A percentile compares a stretch with the other conserved stretches of the same genome.
phyloP scores from a whole-genome alignment of 2,113 vertebrate species.

The Aythya baeri region DNA sequence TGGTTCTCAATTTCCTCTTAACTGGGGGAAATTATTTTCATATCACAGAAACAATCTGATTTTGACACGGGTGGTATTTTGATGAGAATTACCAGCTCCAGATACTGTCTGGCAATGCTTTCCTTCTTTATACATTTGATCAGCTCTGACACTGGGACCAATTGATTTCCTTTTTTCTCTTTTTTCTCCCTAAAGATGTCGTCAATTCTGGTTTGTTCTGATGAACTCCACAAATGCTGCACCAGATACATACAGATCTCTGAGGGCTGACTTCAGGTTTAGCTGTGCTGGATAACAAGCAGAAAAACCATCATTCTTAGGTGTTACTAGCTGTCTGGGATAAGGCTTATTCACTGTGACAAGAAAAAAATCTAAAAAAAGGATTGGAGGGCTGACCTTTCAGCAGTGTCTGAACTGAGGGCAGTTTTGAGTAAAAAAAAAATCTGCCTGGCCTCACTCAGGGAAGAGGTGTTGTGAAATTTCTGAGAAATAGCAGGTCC shows the following conservation, averaged over 20 bases:
- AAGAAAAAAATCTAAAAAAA: background rate
- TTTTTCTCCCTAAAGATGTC: conserved; percentile 27
- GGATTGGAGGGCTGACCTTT: background rate
- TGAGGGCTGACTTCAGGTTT: background rate
- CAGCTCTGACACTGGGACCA: conserved; percentile 42
- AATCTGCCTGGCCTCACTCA: background rate
- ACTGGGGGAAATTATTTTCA: conserved; percentile 35
- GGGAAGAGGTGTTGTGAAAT: background rate
- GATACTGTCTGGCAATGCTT: conserved; percentile 28
- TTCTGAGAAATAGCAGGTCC: conserved; percentile 3
- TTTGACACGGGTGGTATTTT: conserved; percentile 35
- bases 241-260: background rate
- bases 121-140: conserved; percentile 61
- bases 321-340: conserved; percentile 1
- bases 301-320: background rate
- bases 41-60: conserved; percentile 23
- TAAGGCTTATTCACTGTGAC: background rate
- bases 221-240: background rate
- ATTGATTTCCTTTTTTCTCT: conserved; percentile 42
- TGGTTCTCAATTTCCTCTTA: conserved; percentile 27
- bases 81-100: conserved; percentile 28
- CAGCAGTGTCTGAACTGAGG: background rate
- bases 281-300: background rate
- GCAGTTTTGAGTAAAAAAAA: background rate
- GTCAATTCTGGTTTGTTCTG: conserved; percentile 52